Base-by-base conservation (phyloP, 1,140 invertebrate genomes). In the Druon quercuslanigerum region DNA sequence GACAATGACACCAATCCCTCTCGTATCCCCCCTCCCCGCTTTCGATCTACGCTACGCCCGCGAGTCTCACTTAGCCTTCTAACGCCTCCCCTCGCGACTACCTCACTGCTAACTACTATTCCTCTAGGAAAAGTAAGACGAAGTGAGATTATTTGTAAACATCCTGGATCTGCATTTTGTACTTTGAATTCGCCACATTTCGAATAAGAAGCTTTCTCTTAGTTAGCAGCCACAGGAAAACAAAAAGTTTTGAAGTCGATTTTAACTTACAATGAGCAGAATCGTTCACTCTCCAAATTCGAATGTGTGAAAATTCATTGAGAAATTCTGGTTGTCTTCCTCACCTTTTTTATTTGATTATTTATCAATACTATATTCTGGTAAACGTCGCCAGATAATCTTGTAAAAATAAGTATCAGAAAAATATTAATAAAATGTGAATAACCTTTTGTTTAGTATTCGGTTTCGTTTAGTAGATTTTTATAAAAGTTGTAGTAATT, bases 1-100 rank as follows among this genome's bases (percentile, higher is more conserved):
- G 91, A 92, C 91, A 92, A 91, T 92, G 92, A 91, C 91, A 92
- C 87, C 83, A 90, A 92, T 92, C 90, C 88, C 85, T 84, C 83
- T 81, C 79, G 74, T 74, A 82, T 77, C 77, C 50, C 72, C 72
- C 40, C 76, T 66, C 76, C 74, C 12, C 71, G 70, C 66, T 20
- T 14, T 74, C n/a, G 54, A 54, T 51, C 70, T 71, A 51, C 79
- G 76, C 71, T 33, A 70, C 73, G 74, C 80, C 76, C 78, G 72
- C 73, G 74, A 78, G 74, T 50, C 70, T 54, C 73, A 73, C 78
- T 75, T 72, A 77, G 81, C 84, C 80, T 83, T 78, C 84, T 79
- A 74, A 71, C 72, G 66, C 75, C 74, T 78, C 77, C 54, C 75
- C 51, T 74, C 76, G 51, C 75, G 56, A 60, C 76, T 70, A 71